These are phyloP conservation scores for Lacanobia wlatinum DNA, from an alignment of 2,888 invertebrate genomes.

Conservation along the genomic window DNA sequence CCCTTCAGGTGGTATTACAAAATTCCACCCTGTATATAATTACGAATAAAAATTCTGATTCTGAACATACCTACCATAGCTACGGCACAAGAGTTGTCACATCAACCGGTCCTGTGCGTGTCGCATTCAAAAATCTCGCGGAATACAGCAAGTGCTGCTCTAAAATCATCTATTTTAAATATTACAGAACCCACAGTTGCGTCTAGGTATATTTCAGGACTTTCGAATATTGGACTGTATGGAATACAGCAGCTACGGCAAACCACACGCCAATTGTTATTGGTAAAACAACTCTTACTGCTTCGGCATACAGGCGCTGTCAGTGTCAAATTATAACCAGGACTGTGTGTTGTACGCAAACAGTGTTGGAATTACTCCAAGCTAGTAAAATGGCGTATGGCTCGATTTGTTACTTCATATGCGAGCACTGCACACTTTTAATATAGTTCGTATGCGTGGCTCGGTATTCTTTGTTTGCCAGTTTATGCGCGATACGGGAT, in stretches of 20 bases:
- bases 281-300: neutral
- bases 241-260: neutral
- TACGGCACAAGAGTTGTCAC: no score
- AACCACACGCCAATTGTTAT: neutral
- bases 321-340: neutral
- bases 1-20: no score
- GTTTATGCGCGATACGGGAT: slow-evolving; percentile 19
- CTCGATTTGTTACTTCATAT: slow-evolving; percentile 50
- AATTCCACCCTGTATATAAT: no score
- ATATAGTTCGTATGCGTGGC: slow-evolving; percentile 22
- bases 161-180: neutral
- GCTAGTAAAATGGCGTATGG: slow-evolving; percentile 49
- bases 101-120: no score
- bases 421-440: slow-evolving; percentile 35
- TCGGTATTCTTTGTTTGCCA: slow-evolving; percentile 22
- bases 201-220: slow-evolving; percentile 29
- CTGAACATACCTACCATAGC: no score
- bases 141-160: neutral
- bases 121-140: no score
- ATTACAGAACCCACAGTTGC: slow-evolving; percentile 4
- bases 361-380: slow-evolving; percentile 62
- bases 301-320: neutral
- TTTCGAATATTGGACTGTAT: slow-evolving; percentile 37
- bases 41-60: no score
- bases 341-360: slow-evolving; percentile 4